Evolutionary conservation across 2,113 vertebrate genomes (phyloP).

Genomic region (Thamnaconus septentrionalis): DNA sequence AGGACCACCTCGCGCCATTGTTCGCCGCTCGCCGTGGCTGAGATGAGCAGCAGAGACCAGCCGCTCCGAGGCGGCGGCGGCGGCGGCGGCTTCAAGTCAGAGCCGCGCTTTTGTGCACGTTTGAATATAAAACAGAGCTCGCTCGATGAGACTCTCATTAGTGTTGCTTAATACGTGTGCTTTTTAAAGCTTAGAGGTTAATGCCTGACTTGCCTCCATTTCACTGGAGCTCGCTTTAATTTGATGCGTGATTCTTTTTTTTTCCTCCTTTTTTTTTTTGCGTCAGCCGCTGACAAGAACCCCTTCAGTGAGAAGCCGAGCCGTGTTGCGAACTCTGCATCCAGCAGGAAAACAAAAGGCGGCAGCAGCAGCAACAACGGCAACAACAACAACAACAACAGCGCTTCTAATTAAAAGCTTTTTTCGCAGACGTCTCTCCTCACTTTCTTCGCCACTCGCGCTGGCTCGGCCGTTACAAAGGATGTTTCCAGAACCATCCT

Average conservation of each 20-base stretch:
- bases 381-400: slow-evolving; percentile 2
- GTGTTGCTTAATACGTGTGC: slow-evolving; percentile 76
- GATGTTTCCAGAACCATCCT: slow-evolving; percentile 37
- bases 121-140: slow-evolving; percentile 65
- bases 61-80: slow-evolving; percentile 50
- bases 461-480: slow-evolving; percentile 15
- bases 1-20: slow-evolving; percentile 62
- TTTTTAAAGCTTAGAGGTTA: slow-evolving; percentile 78
- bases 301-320: slow-evolving; percentile 57
- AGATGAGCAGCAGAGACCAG: slow-evolving; percentile 58
- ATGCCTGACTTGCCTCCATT: slow-evolving; percentile 71
- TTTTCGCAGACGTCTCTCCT: slow-evolving; percentile 41
- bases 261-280: too few species aligned
- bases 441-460: slow-evolving; percentile 8
- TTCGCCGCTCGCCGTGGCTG: slow-evolving; percentile 52
- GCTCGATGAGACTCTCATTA: slow-evolving; percentile 76
- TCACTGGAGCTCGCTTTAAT: slow-evolving; percentile 73
- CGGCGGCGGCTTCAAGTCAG: slow-evolving; percentile 55
- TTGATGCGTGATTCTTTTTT: slow-evolving; percentile 67
- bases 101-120: slow-evolving; percentile 53
- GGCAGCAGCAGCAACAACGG: too few species aligned
- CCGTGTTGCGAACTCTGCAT: slow-evolving; percentile 53
- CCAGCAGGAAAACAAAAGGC: slow-evolving; percentile 52
- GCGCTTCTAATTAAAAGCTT: slow-evolving; percentile 60
- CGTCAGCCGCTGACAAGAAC: slow-evolving; percentile 58